These are phyloP conservation scores for Carlito syrichta DNA, from an alignment of 2,113 vertebrate genomes.

Conservation along the genomic window DNA sequence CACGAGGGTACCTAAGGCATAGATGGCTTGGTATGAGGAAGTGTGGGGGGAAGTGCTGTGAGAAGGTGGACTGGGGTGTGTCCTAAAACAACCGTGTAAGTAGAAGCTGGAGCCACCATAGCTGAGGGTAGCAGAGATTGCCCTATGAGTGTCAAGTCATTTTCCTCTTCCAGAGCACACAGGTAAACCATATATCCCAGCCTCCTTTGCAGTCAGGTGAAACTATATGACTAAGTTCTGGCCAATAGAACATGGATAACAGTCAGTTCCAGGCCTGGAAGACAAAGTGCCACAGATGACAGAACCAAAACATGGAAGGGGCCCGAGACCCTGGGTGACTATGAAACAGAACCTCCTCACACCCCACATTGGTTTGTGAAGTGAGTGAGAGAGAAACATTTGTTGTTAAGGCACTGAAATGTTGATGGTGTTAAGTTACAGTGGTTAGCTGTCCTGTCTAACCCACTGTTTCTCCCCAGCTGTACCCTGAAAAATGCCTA, in stretches of 20 bases:
- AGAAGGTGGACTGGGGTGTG: not conserved
- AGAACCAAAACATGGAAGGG: not conserved
- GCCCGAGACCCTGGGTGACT: not conserved
- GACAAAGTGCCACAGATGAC: not conserved
- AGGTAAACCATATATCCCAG: not conserved
- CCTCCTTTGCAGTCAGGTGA: not conserved
- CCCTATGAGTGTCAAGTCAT: not conserved
- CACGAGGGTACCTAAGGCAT: not conserved
- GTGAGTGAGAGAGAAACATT: not conserved
- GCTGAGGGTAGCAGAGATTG: not conserved
- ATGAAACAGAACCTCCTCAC: not conserved
- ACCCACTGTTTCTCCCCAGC: not conserved
- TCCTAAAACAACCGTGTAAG: not conserved
- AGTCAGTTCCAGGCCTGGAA: not conserved
- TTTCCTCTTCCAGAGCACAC: not conserved
- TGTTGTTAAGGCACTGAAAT: not conserved
- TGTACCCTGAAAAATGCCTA: not conserved
- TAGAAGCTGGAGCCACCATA: not conserved
- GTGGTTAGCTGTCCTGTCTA: not conserved
- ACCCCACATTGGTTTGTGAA: too few species aligned
- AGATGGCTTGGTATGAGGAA: not conserved
- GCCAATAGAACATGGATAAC: not conserved
- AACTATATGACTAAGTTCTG: not conserved
- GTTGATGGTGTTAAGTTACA: not conserved
- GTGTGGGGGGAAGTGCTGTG: not conserved